phyloP scores from a whole-genome alignment of 1,140 invertebrate genomes.

The Rhagoletis pomonella region DNA sequence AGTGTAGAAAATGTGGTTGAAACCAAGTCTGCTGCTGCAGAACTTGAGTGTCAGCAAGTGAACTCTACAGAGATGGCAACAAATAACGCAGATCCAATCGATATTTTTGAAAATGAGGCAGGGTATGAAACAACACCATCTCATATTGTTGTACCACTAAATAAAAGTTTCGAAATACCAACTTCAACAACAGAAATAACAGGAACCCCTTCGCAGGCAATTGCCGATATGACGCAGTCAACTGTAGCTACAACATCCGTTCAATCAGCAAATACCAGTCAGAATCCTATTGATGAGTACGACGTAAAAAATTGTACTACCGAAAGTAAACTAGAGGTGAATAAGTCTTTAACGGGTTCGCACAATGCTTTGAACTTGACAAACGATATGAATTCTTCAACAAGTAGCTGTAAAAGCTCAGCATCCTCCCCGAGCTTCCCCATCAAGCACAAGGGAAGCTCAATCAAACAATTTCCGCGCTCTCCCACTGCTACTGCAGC shows the following conservation, averaged over 20 bases:
- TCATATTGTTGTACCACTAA: slow-evolving; percentile 22
- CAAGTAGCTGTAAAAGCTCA: slow-evolving; percentile 16
- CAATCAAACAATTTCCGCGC: slow-evolving; percentile 61
- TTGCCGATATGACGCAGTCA: neutral
- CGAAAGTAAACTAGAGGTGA: neutral
- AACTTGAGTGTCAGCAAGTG: neutral
- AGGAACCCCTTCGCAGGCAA: slow-evolving; percentile 29
- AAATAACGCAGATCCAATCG: neutral
- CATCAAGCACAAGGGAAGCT: slow-evolving; percentile 57
- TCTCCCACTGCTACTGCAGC: slow-evolving; percentile 60
- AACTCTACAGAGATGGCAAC: neutral
- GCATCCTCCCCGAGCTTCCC: slow-evolving; percentile 65
- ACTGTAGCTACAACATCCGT: neutral
- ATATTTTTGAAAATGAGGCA: neutral
- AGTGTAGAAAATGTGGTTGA: neutral
- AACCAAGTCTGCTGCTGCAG: too few relatives aligned
- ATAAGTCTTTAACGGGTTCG: neutral
- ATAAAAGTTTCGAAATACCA: slow-evolving; percentile 53
- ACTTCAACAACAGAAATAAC: neutral
- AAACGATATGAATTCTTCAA: slow-evolving; percentile 47
- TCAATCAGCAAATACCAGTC: neutral
- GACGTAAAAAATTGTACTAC: neutral
- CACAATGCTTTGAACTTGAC: slow-evolving; percentile 54
- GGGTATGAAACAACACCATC: slow-evolving; percentile 20
- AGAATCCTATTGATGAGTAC: neutral